A percentile compares a stretch with the other conserved stretches of the same genome.
Conservation (phyloP, 2,797 vertebrate genomes). For the Cottoperca gobio region DNA sequence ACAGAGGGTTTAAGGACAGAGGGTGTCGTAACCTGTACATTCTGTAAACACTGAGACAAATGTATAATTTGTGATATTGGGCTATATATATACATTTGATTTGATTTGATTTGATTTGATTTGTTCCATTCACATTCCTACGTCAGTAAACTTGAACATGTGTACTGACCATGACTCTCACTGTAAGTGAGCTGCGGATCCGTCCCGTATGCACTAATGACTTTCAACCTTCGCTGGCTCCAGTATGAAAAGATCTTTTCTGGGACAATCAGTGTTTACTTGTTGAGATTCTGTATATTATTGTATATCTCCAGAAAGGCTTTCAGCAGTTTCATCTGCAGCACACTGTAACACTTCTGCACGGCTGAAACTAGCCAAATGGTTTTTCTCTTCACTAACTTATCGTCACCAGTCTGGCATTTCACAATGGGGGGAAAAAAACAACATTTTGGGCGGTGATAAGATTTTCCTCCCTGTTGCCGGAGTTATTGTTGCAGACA, state of each 20-base stretch:
- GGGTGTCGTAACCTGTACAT: too few species aligned
- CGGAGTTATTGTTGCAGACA: slow-evolving; percentile 58
- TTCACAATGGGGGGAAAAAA: slow-evolving; percentile 63
- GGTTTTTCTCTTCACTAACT: slow-evolving; percentile 62
- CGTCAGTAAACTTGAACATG: not conserved
- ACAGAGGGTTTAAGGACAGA: too few species aligned
- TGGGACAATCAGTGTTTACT: not conserved
- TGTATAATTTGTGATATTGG: too few species aligned
- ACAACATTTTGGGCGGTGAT: slow-evolving; percentile 58
- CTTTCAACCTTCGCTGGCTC: not conserved
- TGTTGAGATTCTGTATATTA: slow-evolving; percentile 16
- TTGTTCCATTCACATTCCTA: not conserved
- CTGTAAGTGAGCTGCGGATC: not conserved
- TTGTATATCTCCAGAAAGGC: slow-evolving; percentile 12
- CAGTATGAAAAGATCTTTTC: not conserved
- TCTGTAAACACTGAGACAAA: too few species aligned
- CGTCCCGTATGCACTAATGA: not conserved
- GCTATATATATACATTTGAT: too few species aligned
- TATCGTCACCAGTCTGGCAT: slow-evolving; percentile 56
- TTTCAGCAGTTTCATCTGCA: slow-evolving; percentile 21
- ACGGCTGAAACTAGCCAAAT: slow-evolving; percentile 40
- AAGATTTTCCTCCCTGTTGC: slow-evolving; percentile 59
- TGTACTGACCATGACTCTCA: not conserved
- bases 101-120: too few species aligned
- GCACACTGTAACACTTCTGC: slow-evolving; percentile 3